phyloP scores from a whole-genome alignment of 2,888 invertebrate genomes.

The Eilema depressum region DNA sequence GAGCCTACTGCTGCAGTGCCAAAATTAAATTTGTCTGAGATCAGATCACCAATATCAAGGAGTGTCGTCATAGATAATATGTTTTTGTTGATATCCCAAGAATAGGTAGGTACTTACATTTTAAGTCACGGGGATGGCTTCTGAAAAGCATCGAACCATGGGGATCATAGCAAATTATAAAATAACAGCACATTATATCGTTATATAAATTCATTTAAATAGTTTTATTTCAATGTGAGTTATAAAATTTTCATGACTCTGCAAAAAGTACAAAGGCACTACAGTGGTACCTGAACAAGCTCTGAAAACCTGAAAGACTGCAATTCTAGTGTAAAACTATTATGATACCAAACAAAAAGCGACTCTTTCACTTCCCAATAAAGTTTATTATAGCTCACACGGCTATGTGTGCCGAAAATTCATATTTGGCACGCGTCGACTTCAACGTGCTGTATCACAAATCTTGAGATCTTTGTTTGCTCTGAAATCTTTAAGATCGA shows the following conservation, averaged over 20 bases:
- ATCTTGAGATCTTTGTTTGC: neutral
- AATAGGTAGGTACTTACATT: too few relatives aligned
- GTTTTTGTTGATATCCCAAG: too few relatives aligned
- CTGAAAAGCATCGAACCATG: too few relatives aligned
- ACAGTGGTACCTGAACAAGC: neutral
- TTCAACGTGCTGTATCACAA: neutral
- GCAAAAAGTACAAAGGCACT: neutral
- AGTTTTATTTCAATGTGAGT: neutral
- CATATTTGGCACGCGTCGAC: neutral
- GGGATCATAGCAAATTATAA: too few relatives aligned
- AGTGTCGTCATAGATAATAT: too few relatives aligned
- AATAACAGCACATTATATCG: too few relatives aligned
- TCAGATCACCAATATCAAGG: too few relatives aligned
- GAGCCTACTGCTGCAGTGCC: too few relatives aligned
- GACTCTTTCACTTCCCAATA: neutral
- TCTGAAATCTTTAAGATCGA: constrained; percentile 2
- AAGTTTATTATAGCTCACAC: neutral
- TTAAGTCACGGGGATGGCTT: too few relatives aligned
- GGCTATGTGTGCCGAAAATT: neutral
- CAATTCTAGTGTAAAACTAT: neutral
- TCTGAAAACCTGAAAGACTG: neutral
- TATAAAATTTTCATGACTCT: neutral
- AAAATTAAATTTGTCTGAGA: too few relatives aligned
- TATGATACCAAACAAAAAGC: neutral
- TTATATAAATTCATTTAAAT: too few relatives aligned